A percentile compares a stretch with the other conserved stretches of the same genome.
These are phyloP conservation scores for Malacoraja senta DNA, from an alignment of 2,797 vertebrate genomes.

Conservation along the genomic window DNA sequence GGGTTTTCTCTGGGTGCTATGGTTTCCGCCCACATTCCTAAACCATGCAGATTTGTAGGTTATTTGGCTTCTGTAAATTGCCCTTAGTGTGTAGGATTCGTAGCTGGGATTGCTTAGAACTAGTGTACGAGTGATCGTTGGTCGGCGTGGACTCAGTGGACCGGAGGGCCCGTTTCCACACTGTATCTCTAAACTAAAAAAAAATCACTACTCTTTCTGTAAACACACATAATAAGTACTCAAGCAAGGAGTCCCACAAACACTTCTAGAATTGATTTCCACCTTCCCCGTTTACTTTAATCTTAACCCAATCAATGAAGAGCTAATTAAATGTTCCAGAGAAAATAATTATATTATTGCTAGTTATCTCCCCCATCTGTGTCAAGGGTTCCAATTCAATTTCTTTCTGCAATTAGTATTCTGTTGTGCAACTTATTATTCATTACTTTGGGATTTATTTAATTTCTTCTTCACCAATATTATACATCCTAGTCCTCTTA, in stretches of 20 bases:
- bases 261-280: background rate
- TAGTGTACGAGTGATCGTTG: too few species aligned
- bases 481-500: background rate
- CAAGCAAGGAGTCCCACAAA: background rate
- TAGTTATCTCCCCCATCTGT: background rate
- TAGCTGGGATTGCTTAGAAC: too few species aligned
- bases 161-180: too few species aligned
- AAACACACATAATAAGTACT: background rate
- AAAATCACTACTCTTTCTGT: background rate
- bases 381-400: conserved; percentile 7
- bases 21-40: too few species aligned
- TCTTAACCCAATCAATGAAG: background rate
- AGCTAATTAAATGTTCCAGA: background rate
- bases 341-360: conserved; percentile 11
- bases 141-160: too few species aligned
- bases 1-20: too few species aligned
- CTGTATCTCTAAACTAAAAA: too few species aligned
- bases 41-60: too few species aligned
- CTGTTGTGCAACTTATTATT: background rate
- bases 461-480: background rate
- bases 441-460: background rate
- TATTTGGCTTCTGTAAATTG: too few species aligned
- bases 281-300: background rate
- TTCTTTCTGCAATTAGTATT: background rate
- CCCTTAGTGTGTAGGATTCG: too few species aligned